Evolutionary conservation across 2,113 vertebrate species (phyloP), one percentile per base, ranked within the genome.

Genomic region (Hippocampus abdominalis): DNA sequence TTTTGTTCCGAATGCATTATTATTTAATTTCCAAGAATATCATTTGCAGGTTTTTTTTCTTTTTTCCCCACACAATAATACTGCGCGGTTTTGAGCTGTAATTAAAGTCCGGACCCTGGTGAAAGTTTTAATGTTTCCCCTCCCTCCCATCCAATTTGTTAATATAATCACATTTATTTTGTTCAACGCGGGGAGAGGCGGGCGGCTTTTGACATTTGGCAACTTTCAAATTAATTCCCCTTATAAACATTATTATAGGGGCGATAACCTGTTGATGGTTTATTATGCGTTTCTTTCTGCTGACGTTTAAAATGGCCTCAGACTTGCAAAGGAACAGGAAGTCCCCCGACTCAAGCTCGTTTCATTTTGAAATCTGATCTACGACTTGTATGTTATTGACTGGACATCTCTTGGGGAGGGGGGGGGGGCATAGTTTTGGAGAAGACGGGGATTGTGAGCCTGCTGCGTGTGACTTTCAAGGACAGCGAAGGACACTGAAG

Each of bases 381-480:
- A 57, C 18, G 18, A 80, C 61, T 70, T 57, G 10, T 57, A 13
- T 20, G 16, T 18, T 60, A 60, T 60, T 60, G 29, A 60, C 57
- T 60, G 6, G 27, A 18, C 57, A 60, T 60, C 27, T 29, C 20
- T 53, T 3, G 10, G 32, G 15, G 29, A 1, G 0, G 3, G 8
- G 1, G 9, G 36, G 21, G 40, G 10, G 21, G 23, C 23, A 54
- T 36, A 6, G 65, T 71, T 57, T 57, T 7, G 29, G 64, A 29
- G 44, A 61, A 74, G 71, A 72, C 29, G 0, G 0, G 39, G 23
- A 16, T 4, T n/a, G 56, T 46, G 20, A 49, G 23, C 23, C 0
- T 53, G 5, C 39, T 12, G 53, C 8, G 16, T 40, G 2, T 8
- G 20, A 46, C 21, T 72, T 79, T 79, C 81, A 90, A 88, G 87